phyloP scores from a whole-genome alignment of 1,140 invertebrate species.

The Vollenhovia emeryi region DNA sequence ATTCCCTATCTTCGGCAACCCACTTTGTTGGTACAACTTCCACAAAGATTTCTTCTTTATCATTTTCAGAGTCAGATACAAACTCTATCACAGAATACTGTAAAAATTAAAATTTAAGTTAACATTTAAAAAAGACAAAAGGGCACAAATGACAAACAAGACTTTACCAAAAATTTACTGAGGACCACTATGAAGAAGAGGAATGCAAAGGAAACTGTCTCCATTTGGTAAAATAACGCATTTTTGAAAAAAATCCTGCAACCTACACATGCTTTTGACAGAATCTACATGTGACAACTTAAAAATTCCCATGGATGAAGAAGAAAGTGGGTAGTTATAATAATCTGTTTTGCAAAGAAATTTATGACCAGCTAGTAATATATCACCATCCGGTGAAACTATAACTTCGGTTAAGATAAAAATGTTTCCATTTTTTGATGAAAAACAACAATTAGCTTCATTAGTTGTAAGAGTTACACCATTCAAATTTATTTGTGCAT shows the following conservation, averaged over 20 bases:
- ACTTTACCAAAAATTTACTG: background rate
- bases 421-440: too few relatives aligned
- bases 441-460: too few relatives aligned
- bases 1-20: background rate
- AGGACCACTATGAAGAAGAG: background rate
- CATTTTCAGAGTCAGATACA: background rate
- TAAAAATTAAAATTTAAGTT: background rate
- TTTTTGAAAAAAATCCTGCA: background rate
- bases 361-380: too few relatives aligned
- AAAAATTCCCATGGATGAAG: background rate
- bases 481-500: too few relatives aligned
- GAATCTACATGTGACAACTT: background rate
- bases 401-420: too few relatives aligned
- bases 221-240: background rate
- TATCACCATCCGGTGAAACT: too few relatives aligned
- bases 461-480: too few relatives aligned
- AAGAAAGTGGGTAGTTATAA: background rate
- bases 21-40: background rate
- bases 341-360: background rate
- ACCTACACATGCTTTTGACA: too few relatives aligned
- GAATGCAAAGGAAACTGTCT: too few relatives aligned
- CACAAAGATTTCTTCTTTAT: background rate
- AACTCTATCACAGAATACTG: background rate
- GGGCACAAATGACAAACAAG: background rate
- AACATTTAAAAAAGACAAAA: background rate